A percentile compares a stretch with the other conserved stretches of the same genome.
These are phyloP conservation scores for Triplophysa bombifrons DNA, from an alignment of 2,797 vertebrate genomes.

Conservation along the genomic window DNA sequence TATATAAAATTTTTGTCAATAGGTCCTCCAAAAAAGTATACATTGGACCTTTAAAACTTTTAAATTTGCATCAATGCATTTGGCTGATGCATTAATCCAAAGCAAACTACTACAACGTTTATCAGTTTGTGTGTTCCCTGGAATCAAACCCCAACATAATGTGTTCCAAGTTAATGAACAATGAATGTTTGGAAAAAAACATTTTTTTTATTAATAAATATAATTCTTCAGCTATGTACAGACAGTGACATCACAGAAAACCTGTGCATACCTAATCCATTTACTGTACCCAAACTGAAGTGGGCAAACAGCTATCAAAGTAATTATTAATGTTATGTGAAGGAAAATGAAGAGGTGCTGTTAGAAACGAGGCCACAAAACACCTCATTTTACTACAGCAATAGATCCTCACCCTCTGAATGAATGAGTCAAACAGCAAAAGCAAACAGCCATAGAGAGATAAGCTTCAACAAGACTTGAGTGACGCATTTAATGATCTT, in stretches of 20 bases:
- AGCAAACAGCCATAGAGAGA: slow-evolving; percentile 1
- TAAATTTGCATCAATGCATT: too few species aligned
- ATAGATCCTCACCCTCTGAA: slow-evolving; percentile 5
- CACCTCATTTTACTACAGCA: background rate
- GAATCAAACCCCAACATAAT: too few species aligned
- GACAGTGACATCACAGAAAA: background rate
- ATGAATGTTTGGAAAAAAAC: too few species aligned
- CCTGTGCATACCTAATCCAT: background rate
- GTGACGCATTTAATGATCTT: background rate
- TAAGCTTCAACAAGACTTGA: background rate
- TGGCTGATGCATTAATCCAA: too few species aligned
- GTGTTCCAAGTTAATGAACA: too few species aligned
- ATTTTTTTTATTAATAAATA: too few species aligned
- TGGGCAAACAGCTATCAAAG: slow-evolving; percentile 19
- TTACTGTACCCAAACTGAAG: slow-evolving; percentile 22
- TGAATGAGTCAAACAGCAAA: slow-evolving; percentile 6
- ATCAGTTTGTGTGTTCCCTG: too few species aligned
- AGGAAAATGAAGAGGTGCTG: slow-evolving; percentile 7
- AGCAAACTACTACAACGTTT: too few species aligned
- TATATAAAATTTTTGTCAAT: too few species aligned
- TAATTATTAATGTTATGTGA: slow-evolving; percentile 13
- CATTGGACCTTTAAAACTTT: too few species aligned
- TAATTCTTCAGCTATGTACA: background rate
- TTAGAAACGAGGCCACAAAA: slow-evolving; percentile 18
- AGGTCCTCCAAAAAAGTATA: too few species aligned